Evolutionary conservation across 37 sponge, comb jelly and placozoan genomes (phyloP).

Genomic region (Amphimedon queenslandica): DNA sequence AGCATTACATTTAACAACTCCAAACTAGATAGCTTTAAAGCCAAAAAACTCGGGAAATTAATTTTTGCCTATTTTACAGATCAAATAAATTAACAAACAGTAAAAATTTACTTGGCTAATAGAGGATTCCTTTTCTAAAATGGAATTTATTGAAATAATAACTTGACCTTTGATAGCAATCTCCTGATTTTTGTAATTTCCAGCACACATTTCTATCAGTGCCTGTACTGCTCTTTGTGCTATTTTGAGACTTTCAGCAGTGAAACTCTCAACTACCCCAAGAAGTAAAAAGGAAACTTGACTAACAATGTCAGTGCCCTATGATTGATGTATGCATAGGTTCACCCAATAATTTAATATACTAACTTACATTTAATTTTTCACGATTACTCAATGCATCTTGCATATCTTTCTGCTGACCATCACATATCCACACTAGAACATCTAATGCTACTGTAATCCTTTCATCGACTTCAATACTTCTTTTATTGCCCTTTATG

Average conservation of each 20-base stretch:
- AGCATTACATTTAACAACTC: constrained; percentile 9
- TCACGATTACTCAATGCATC: background rate
- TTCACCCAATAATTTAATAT: no score
- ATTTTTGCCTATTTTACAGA: no score
- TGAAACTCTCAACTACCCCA: background rate
- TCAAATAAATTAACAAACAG: no score
- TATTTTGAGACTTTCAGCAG: background rate
- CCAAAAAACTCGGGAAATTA: no score
- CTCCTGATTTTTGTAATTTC: constrained; percentile 2
- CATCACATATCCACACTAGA: no score
- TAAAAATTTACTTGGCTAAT: background rate
- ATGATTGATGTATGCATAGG: background rate
- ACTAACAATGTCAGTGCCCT: background rate
- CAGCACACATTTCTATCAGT: constrained; percentile 12
- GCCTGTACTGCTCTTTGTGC: background rate
- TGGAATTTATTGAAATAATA: background rate
- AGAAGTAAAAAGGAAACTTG: background rate
- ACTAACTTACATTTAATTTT: no score
- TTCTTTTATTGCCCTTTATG: background rate
- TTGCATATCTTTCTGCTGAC: background rate
- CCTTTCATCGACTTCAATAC: no score
- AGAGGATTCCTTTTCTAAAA: background rate
- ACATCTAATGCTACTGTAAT: no score
- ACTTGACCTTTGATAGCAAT: constrained; percentile 6
- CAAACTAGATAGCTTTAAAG: background rate